Percentiles rank a stretch among this genome's conserved stretches.
Conservation (phyloP, 2,888 invertebrate genomes). For the Agyllia agylla region DNA sequence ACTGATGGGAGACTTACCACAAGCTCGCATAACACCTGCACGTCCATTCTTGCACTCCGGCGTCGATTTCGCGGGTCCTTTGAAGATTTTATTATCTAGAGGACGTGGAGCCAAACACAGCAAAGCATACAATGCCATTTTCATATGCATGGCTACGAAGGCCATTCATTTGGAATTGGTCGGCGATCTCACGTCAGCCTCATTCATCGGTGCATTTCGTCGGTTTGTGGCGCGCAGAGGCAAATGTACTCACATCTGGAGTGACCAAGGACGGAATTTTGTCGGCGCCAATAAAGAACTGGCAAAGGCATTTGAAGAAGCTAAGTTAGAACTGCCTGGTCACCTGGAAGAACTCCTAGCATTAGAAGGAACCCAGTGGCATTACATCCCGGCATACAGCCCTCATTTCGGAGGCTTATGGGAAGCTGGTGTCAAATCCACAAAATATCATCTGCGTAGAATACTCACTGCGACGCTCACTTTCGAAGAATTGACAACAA, state of each 20-base stretch:
- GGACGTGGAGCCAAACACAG: constrained; percentile 31
- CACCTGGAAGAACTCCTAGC: background rate
- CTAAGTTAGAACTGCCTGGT: background rate
- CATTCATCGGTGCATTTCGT: constrained; percentile 31
- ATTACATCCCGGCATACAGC: constrained; percentile 66
- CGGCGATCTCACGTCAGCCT: background rate
- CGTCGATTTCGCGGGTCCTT: constrained; percentile 51
- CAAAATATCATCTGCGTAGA: background rate
- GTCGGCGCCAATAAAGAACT: background rate
- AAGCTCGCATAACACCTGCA: constrained; percentile 16
- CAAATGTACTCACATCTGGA: constrained; percentile 49
- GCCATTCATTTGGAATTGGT: background rate
- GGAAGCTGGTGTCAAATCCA: constrained; percentile 55
- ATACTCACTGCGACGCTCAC: background rate
- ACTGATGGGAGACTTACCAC: background rate
- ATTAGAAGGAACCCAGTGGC: constrained; percentile 66
- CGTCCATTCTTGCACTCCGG: constrained; percentile 38
- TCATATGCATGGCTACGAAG: background rate
- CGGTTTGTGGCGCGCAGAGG: constrained; percentile 65
- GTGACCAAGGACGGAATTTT: constrained; percentile 66
- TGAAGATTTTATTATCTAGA: constrained; percentile 12
- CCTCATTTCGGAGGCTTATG: constrained; percentile 75
- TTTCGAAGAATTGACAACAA: background rate
- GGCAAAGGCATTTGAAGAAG: background rate
- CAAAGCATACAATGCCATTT: background rate